A percentile compares a stretch with the other conserved stretches of the same genome.
phyloP scores from a whole-genome alignment of 2,113 vertebrate species.

The Pangasianodon gigas region DNA sequence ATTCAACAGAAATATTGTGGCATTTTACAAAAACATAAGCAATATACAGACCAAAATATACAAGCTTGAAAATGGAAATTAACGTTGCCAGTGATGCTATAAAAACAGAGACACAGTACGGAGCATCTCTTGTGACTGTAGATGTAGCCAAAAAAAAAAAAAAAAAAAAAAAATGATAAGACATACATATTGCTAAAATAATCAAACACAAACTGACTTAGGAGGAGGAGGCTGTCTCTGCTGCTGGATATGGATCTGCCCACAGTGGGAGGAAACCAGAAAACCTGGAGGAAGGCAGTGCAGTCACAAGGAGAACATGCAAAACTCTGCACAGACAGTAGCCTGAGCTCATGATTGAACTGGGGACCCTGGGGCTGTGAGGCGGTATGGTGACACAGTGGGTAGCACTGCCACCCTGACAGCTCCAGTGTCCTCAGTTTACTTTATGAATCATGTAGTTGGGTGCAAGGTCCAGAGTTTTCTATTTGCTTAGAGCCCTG shows the following conservation, averaged over 20 bases:
- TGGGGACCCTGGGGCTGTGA: not conserved
- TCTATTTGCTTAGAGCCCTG: not conserved
- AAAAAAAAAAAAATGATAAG: not conserved
- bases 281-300: not conserved
- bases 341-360: slow-evolving; percentile 8
- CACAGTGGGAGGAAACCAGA: not conserved
- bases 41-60: not conserved
- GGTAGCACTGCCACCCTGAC: not conserved
- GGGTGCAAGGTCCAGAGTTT: not conserved
- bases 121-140: not conserved
- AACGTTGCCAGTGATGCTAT: not conserved
- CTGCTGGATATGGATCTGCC: not conserved
- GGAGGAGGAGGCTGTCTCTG: not conserved
- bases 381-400: not conserved
- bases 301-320: not conserved
- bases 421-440: not conserved
- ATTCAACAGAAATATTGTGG: not conserved
- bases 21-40: not conserved
- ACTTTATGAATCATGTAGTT: not conserved
- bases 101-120: not conserved
- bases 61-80: not conserved
- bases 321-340: not conserved
- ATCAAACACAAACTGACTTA: not conserved
- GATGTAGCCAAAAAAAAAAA: not conserved
- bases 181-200: not conserved